These are phyloP conservation scores for Aplysia californica DNA, from an alignment of 1,140 invertebrate species.

Conservation along the genomic window DNA sequence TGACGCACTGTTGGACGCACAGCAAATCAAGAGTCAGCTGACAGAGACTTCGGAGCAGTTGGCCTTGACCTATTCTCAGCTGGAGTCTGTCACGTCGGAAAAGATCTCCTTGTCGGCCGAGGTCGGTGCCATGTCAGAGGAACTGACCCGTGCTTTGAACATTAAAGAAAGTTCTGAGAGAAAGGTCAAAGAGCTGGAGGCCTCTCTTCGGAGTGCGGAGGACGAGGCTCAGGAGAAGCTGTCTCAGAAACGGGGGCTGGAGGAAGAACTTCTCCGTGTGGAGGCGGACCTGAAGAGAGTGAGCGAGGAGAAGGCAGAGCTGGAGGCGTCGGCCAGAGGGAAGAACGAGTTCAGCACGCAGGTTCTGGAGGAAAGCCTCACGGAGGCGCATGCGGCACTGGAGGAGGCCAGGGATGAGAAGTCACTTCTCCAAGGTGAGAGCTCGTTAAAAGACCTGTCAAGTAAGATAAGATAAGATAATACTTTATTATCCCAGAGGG, in stretches of 20 bases:
- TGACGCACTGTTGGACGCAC: constrained; percentile 6
- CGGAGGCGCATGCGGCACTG: neutral
- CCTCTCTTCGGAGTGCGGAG: neutral
- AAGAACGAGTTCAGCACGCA: constrained; percentile 13
- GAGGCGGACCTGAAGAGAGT: constrained; percentile 3
- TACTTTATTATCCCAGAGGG: too few species aligned
- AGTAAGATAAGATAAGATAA: too few species aligned
- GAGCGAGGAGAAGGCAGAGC: neutral
- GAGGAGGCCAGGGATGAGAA: neutral
- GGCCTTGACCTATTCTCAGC: neutral
- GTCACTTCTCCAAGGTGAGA: constrained; percentile 12
- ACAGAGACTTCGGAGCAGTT: constrained; percentile 6
- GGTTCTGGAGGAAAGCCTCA: constrained; percentile 23
- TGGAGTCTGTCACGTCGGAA: neutral
- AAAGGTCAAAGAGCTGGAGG: neutral
- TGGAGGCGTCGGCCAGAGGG: neutral
- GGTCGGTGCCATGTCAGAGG: neutral
- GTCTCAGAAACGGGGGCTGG: constrained; percentile 21
- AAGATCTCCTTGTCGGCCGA: neutral
- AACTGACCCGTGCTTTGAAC: neutral
- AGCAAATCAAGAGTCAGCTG: constrained; percentile 2
- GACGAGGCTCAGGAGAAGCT: constrained; percentile 24
- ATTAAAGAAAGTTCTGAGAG: neutral
- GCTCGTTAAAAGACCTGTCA: neutral
- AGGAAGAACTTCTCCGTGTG: neutral